These are phyloP conservation scores for Anoplolepis gracilipes DNA, from an alignment of 1,140 invertebrate species.

Conservation along the genomic window DNA sequence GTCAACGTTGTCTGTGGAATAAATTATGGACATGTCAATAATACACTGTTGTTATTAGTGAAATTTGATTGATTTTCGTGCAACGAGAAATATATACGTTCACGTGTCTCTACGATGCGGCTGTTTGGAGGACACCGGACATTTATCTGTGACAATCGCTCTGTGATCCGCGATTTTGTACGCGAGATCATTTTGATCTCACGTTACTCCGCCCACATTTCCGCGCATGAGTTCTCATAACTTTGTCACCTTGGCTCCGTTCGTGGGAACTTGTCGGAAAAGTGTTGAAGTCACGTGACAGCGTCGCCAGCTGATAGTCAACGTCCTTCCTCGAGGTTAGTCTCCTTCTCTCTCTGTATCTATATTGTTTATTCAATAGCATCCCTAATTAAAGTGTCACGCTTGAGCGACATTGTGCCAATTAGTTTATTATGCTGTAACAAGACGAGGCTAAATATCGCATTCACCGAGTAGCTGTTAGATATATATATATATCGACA, in stretches of 20 bases:
- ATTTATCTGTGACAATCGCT: neutral
- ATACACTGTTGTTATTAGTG: neutral
- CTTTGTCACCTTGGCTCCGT: neutral
- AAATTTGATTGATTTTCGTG: neutral
- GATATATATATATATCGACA: neutral
- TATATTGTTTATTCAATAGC: conserved; percentile 1
- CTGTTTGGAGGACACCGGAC: neutral
- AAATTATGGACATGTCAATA: neutral
- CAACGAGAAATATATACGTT: neutral
- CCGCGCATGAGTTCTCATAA: neutral
- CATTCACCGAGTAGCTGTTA: neutral
- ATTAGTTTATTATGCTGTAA: conserved; percentile 45
- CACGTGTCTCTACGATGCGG: neutral
- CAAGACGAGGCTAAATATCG: neutral
- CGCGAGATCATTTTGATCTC: neutral
- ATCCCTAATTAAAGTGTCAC: conserved; percentile 53
- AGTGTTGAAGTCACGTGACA: conserved; percentile 12
- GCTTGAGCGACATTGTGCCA: conserved; percentile 2
- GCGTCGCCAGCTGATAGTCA: conserved; percentile 19
- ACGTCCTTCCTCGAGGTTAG: conserved; percentile 45
- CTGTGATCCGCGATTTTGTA: neutral
- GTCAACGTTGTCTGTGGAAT: too few relatives aligned
- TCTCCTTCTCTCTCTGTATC: conserved; percentile 9
- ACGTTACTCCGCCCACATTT: conserved; percentile 4
- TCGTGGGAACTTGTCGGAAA: conserved; percentile 12